Evolutionary conservation across 2,888 invertebrate genomes (phyloP).

Genomic region (Sceliomorpha sp.): DNA sequence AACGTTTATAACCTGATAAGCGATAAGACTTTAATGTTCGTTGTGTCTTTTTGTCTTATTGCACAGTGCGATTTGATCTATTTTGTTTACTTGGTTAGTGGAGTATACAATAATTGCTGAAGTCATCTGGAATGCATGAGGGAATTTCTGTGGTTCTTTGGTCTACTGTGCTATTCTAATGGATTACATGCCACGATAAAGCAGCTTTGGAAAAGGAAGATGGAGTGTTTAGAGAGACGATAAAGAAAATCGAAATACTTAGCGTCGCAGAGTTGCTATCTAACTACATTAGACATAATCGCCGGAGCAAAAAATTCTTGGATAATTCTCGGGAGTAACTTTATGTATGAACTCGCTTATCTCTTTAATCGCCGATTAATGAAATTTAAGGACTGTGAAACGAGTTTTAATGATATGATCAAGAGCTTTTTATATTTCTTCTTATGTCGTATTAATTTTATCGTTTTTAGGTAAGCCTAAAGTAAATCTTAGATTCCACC

Average conservation of each 20-base stretch:
- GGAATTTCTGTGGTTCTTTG: conserved; percentile 47
- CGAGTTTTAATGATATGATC: not conserved
- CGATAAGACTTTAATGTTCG: too few relatives aligned
- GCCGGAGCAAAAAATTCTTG: conserved; percentile 41
- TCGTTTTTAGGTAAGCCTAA: too few relatives aligned
- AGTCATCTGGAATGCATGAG: conserved; percentile 51
- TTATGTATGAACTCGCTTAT: conserved; percentile 34
- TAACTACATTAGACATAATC: conserved; percentile 49
- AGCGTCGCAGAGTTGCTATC: conserved; percentile 48
- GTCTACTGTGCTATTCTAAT: conserved; percentile 52
- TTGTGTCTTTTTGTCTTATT: conserved; percentile 19
- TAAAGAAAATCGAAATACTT: conserved; percentile 55
- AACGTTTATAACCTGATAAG: too few relatives aligned
- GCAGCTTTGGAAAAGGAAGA: conserved; percentile 56
- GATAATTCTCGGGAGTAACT: conserved; percentile 36
- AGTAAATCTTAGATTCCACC: too few relatives aligned
- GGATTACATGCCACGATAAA: conserved; percentile 57
- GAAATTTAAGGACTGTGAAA: not conserved
- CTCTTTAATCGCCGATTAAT: conserved; percentile 15
- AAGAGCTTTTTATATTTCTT: too few relatives aligned
- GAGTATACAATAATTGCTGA: conserved; percentile 48
- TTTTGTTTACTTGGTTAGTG: conserved; percentile 37
- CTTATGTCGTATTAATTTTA: too few relatives aligned
- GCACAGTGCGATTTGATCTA: conserved; percentile 16
- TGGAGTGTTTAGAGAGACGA: conserved; percentile 53